Evolutionary conservation across 2,888 invertebrate species (phyloP).

Genomic region (Dryadula phaetusa): DNA sequence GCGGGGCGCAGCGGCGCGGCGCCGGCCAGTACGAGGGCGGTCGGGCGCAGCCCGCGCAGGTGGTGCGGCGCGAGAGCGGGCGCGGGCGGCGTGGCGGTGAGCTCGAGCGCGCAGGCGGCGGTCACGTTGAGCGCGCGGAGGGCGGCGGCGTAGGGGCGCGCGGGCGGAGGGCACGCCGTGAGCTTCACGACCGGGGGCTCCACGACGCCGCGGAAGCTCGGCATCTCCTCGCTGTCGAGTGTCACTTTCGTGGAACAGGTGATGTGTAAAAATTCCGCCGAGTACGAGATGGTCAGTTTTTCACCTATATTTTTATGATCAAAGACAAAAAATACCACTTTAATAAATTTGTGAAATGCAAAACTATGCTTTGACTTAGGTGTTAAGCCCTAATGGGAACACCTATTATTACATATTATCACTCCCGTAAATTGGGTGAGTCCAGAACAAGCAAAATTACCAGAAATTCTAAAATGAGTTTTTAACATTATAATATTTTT

Average conservation of each 20-base stretch:
- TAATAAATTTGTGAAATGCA: no score
- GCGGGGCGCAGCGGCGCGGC: conserved; percentile 86
- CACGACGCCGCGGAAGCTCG: conserved; percentile 40
- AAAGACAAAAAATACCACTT: no score
- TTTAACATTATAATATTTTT: no score
- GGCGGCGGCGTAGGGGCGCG: conserved; percentile 38
- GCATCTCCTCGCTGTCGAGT: conserved; percentile 44
- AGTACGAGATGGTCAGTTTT: conserved; percentile 32
- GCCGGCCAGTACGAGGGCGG: conserved; percentile 84
- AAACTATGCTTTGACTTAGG: no score
- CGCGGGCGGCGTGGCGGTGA: conserved; percentile 83
- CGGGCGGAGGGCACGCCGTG: conserved; percentile 47
- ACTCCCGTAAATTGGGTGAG: no score
- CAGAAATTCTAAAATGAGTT: no score
- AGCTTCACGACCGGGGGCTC: conserved; percentile 37
- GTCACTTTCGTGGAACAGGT: conserved; percentile 41
- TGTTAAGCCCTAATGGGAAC: no score
- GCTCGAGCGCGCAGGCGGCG: conserved; percentile 84
- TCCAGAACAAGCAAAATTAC: no score
- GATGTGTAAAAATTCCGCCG: conserved; percentile 34
- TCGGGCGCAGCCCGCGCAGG: conserved; percentile 85
- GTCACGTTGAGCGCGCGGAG: conserved; percentile 43
- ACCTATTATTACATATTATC: no score
- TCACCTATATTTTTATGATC: conserved; percentile 27
- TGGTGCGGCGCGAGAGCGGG: conserved; percentile 88